Evolutionary conservation across 2,797 vertebrate species (phyloP).

Genomic region (Phoeniculus purpureus): DNA sequence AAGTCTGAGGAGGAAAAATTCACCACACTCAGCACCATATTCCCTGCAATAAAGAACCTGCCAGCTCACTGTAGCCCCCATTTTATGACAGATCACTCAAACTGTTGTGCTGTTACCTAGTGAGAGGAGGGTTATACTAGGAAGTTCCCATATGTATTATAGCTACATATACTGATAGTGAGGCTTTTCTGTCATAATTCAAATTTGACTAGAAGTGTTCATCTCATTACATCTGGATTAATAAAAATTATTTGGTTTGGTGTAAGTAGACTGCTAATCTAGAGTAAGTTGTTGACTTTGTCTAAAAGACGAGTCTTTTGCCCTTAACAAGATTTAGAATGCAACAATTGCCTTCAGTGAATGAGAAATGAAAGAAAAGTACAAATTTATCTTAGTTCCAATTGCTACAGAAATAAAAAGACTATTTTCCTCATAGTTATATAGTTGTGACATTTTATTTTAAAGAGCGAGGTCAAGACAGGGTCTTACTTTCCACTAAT

Average conservation of each 20-base stretch:
- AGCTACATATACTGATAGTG: no score
- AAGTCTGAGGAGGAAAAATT: not conserved
- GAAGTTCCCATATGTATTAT: not conserved
- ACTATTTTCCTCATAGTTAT: not conserved
- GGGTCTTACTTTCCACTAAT: not conserved
- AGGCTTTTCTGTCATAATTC: not conserved
- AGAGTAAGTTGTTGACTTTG: not conserved
- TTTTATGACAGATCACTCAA: not conserved
- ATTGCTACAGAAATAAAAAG: not conserved
- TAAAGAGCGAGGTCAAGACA: not conserved
- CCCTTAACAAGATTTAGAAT: not conserved
- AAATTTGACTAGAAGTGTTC: not conserved
- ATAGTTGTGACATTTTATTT: not conserved
- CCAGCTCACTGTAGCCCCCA: not conserved
- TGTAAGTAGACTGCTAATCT: not conserved
- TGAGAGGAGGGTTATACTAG: rapidly evolving
- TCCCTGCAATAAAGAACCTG: rapidly evolving
- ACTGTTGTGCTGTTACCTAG: not conserved
- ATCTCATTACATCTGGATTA: not conserved
- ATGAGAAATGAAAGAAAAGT: not conserved
- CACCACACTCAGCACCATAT: not conserved
- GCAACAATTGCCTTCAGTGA: not conserved
- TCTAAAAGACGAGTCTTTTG: not conserved
- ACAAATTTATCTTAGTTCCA: not conserved
- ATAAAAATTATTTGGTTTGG: not conserved